phyloP scores from a whole-genome alignment of 1,140 invertebrate genomes.

The Drosophila kurseongensis region DNA sequence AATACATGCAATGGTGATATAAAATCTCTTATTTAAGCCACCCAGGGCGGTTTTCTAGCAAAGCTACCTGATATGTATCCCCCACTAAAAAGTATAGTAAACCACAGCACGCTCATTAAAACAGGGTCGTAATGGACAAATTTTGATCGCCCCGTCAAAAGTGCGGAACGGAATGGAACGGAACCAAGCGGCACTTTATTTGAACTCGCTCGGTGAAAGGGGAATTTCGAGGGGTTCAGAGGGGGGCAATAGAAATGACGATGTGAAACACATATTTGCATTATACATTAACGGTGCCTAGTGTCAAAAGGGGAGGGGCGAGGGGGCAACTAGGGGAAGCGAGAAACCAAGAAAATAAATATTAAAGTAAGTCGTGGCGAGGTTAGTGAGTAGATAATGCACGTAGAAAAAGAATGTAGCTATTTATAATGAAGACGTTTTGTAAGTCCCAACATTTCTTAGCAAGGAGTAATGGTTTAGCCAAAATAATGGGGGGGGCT shows the following conservation, averaged over 20 bases:
- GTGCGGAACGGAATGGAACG: slow-evolving; percentile 47
- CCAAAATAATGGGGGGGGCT: too few species aligned
- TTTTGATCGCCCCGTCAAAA: slow-evolving; percentile 38
- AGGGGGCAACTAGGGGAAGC: slow-evolving; percentile 47
- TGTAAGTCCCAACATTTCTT: too few species aligned
- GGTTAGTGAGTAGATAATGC: slow-evolving; percentile 10
- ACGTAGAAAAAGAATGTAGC: slow-evolving; percentile 6
- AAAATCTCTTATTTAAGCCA: slow-evolving; percentile 17
- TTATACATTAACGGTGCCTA: slow-evolving; percentile 74
- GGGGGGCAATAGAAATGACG: slow-evolving; percentile 31
- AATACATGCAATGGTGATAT: slow-evolving; percentile 4
- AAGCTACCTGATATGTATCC: slow-evolving; percentile 5
- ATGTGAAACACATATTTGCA: slow-evolving; percentile 72
- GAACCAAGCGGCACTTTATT: slow-evolving; percentile 57
- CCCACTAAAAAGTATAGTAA: slow-evolving; percentile 10
- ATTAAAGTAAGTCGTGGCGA: slow-evolving; percentile 55
- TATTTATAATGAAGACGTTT: background rate
- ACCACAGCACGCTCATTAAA: slow-evolving; percentile 18
- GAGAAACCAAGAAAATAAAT: slow-evolving; percentile 74
- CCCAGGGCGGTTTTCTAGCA: slow-evolving; percentile 18
- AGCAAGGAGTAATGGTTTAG: too few species aligned
- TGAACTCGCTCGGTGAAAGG: slow-evolving; percentile 29
- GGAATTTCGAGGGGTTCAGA: background rate
- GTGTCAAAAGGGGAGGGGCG: background rate
- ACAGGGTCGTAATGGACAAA: slow-evolving; percentile 37